Conservation (phyloP, 2,113 vertebrate species). For the Takifugu flavidus region DNA sequence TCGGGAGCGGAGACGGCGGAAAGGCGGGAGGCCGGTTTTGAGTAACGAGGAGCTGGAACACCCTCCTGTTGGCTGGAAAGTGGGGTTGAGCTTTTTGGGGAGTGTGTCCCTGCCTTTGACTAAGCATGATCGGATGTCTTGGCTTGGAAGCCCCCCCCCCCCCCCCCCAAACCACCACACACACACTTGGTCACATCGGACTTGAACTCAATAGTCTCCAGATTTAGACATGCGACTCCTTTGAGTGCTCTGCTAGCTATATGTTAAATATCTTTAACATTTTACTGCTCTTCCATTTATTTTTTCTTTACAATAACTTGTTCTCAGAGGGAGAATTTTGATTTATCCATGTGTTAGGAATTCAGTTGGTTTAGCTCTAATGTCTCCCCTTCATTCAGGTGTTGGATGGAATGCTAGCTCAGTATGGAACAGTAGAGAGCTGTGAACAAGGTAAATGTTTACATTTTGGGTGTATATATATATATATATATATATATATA, state of each 20-base stretch:
- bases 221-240: constrained; percentile 16
- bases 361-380: too few species aligned
- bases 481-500: not conserved
- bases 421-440: constrained; percentile 69
- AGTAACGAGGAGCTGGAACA: constrained; percentile 46
- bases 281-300: not conserved
- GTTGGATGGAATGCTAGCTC: constrained; percentile 66
- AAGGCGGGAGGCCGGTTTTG: constrained; percentile 50
- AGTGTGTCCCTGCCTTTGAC: constrained; percentile 51
- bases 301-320: constrained; percentile 2
- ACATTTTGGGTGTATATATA: not conserved
- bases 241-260: not conserved
- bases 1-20: constrained; percentile 25
- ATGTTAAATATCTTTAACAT: not conserved
- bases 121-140: constrained; percentile 57
- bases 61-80: constrained; percentile 60
- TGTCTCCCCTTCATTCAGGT: constrained; percentile 40
- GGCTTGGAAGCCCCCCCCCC: constrained; percentile 37
- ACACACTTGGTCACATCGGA: constrained; percentile 46
- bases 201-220: constrained; percentile 29
- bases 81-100: constrained; percentile 63
- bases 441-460: constrained; percentile 68
- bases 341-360: constrained; percentile 7
- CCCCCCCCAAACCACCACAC: constrained; percentile 6
- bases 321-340: too few species aligned